Conservation (phyloP, 2,888 invertebrate genomes). For the Urechis unicinctus region DNA sequence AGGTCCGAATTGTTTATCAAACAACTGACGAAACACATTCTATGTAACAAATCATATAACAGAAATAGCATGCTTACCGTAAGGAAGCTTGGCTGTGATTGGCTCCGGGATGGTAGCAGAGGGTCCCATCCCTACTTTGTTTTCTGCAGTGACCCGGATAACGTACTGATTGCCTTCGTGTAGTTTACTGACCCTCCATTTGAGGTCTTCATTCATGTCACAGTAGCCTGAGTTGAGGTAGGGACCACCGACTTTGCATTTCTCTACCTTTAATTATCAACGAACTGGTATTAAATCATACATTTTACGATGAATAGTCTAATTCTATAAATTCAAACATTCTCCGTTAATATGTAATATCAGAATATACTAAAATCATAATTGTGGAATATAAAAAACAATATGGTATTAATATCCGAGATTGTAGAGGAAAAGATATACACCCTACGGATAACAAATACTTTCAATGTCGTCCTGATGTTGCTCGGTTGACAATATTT, state of each 20-base stretch:
- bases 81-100: slow-evolving; percentile 52
- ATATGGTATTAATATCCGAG: too few species aligned
- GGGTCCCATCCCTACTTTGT: slow-evolving; percentile 76
- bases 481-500: too few species aligned
- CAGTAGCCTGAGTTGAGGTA: slow-evolving; percentile 11
- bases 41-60: neutral
- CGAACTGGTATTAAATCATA: neutral
- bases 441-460: too few species aligned
- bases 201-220: slow-evolving; percentile 11
- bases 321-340: neutral
- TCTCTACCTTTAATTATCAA: slow-evolving; percentile 6
- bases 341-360: too few species aligned
- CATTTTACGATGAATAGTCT: neutral
- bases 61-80: slow-evolving; percentile 7
- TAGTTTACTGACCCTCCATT: slow-evolving; percentile 53
- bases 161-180: slow-evolving; percentile 74
- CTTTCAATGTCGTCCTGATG: too few species aligned
- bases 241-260: slow-evolving; percentile 6
- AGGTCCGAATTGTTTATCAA: too few species aligned
- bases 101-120: slow-evolving; percentile 69
- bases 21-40: neutral
- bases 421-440: too few species aligned
- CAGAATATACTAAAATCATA: neutral
- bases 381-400: too few species aligned
- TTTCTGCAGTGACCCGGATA: slow-evolving; percentile 78